Evolutionary conservation across 2,888 invertebrate species (phyloP).

Genomic region (Drosophila conformis): DNA sequence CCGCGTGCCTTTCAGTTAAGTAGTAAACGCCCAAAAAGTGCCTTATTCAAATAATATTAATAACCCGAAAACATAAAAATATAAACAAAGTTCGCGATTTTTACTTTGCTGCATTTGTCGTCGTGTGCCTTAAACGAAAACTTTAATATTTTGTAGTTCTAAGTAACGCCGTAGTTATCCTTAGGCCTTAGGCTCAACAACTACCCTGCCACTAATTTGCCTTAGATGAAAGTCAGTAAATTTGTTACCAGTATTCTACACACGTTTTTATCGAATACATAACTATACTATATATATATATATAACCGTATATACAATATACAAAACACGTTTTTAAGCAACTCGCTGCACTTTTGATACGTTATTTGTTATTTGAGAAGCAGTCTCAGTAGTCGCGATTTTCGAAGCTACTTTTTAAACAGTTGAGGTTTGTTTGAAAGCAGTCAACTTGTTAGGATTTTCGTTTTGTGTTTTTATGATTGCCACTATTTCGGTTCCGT

Average conservation of each 20-base stretch:
- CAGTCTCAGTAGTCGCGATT: constrained; percentile 45
- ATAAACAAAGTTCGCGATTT: constrained; percentile 27
- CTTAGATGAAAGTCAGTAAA: constrained; percentile 49
- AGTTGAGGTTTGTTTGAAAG: constrained; percentile 10
- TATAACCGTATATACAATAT: constrained; percentile 49
- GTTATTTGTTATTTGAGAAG: constrained; percentile 49
- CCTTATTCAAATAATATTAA: constrained; percentile 42
- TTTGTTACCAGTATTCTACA: constrained; percentile 57
- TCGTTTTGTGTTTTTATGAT: constrained; percentile 36
- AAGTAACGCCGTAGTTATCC: constrained; percentile 16
- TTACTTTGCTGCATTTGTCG: constrained; percentile 49
- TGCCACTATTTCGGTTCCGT: constrained; percentile 65
- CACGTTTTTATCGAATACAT: constrained; percentile 37
- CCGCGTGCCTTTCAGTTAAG: constrained; percentile 50
- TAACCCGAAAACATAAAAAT: constrained; percentile 3
- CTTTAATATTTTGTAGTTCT: constrained; percentile 26
- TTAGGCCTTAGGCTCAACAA: constrained; percentile 48
- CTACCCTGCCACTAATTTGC: constrained; percentile 70
- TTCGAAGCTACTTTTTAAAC: constrained; percentile 56
- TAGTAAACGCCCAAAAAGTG: constrained; percentile 51
- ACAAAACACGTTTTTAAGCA: constrained; percentile 36
- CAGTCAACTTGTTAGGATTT: constrained; percentile 58
- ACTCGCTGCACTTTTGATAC: constrained; percentile 31
- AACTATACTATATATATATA: constrained; percentile 37
- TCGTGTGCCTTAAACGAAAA: constrained; percentile 67